Base-by-base conservation (phyloP, 37 sponge, comb jelly and placozoan species). In the Bolinopsis microptera region DNA sequence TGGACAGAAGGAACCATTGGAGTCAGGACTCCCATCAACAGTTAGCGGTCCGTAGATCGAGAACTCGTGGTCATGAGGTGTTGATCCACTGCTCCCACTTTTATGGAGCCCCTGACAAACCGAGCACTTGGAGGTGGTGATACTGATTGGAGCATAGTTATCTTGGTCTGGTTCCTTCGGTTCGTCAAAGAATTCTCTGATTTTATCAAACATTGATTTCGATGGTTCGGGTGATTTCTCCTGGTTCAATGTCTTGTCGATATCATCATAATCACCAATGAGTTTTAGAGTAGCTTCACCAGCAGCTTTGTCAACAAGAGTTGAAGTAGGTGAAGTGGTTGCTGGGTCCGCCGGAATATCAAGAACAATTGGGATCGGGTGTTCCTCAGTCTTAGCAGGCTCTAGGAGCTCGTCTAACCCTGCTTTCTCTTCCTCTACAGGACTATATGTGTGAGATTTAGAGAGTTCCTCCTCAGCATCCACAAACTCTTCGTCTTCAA, bases 1-100 rank as follows among this genome's bases (percentile, higher is more conserved):
- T 30, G 75, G 75, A 72, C 75, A 72, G 31, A 72, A 72, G 75
- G 75, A 72, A 8, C 75, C 75, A 72, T 5, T 28, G 18, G 31
- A 30, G 75, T 28, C 31, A 8, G 31, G 27, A 72, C 31, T n/a
- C 22, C 75, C 31, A 72, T 72, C 31, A 3, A 72, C n/a, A 30
- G 75, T 30, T 24, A 72, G 27, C 31, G 75, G 75, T 5, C 75
- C 75, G 31, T 72, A 72, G 31, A 72, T 72, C 75, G 27, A 30
- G 75, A 72, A 72, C 3, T 72, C 75, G 31, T 72, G 31, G 18
- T 72, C 5, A 24, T 72, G 31, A 21, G 75, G 75, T 8, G 75
- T 23, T 3, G 75, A 28, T 24, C 31, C 75, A 5, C 75, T 28
- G 5, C 75, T n/a, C 18, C 31, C 75, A 21, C 31, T 28, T 24